Conservation (phyloP, 2,797 vertebrate species). For the Kryptolebias ocellatus region DNA sequence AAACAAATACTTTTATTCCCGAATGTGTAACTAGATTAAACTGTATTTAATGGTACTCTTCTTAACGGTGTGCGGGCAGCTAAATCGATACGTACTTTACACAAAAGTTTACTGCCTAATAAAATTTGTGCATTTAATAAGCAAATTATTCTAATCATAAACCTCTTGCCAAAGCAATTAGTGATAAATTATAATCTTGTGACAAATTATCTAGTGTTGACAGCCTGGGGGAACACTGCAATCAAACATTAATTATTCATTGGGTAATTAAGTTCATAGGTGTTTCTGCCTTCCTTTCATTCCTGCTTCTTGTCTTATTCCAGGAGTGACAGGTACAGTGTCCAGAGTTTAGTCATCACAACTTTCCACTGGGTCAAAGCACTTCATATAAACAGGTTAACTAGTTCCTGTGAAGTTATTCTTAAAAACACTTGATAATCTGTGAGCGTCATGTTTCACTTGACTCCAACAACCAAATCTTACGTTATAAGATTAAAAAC, state of each 20-base stretch:
- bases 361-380: conserved; percentile 19
- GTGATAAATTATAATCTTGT: conserved; percentile 87
- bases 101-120: conserved; percentile 76
- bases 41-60: conserved; percentile 41
- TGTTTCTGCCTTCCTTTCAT: conserved; percentile 59
- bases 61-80: conserved; percentile 49
- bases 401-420: background rate
- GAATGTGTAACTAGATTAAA: conserved; percentile 70
- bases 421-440: background rate
- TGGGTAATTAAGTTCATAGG: conserved; percentile 87
- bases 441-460: background rate
- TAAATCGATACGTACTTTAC: conserved; percentile 62
- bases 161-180: conserved; percentile 86
- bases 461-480: background rate
- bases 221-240: conserved; percentile 81
- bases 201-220: conserved; percentile 87
- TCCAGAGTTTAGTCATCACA: conserved; percentile 31
- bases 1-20: conserved; percentile 78
- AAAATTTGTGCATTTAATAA: conserved; percentile 84
- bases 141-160: conserved; percentile 85
- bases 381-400: background rate
- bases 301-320: conserved; percentile 14
- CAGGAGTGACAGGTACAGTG: conserved; percentile 25
- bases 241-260: conserved; percentile 89
- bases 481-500: background rate